Evolutionary conservation across 2,113 vertebrate species (phyloP), one percentile per base, ranked within the genome.

Genomic region (Galeopterus variegatus): DNA sequence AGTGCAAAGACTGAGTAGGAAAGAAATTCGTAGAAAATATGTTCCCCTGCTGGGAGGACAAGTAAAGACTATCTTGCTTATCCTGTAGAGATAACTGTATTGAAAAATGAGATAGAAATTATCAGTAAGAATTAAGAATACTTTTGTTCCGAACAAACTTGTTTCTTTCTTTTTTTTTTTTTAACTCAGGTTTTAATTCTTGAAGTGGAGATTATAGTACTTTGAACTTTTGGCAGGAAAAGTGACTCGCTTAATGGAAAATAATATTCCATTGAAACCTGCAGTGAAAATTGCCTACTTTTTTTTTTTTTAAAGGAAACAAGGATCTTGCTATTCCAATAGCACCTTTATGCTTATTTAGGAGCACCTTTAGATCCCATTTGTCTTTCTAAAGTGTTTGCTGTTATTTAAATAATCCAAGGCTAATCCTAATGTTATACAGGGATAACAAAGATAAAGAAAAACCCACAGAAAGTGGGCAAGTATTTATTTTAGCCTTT

Each of bases 401-500:
- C 73, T 96, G n/a, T 82, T 95, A 60, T 54, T 87, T 65, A 90
- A 90, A 56, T 70, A 77, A 93, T 87, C 69, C 41, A 81, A 65
- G 19, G 54, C 90, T 90, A 86, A 60, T 80, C 28, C 48, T 89
- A 64, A 18, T 91, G 67, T 73, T 36, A 24, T 62, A 36, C 28
- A 77, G 75, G 81, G 79, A 76, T 81, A 77, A 36, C 21, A 73
- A 73, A 83, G 45, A 75, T 87, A 70, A 96, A 77, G 58, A 70
- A 67, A 90, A 77, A 65, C 19, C 8, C 73, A 87, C 8, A 65
- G 86, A 96, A 96, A 92, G 62, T 52, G 10, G 73, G 41, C 52
- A 69, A 80, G 41, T 73, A 75, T n/a, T 83, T 97, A 76, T 93
- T 96, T 93, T 77, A 84, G 60, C 26, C n/a, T 45, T 87, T 96